phyloP scores from a whole-genome alignment of 2,113 vertebrate species.

The Bombycilla garrulus region DNA sequence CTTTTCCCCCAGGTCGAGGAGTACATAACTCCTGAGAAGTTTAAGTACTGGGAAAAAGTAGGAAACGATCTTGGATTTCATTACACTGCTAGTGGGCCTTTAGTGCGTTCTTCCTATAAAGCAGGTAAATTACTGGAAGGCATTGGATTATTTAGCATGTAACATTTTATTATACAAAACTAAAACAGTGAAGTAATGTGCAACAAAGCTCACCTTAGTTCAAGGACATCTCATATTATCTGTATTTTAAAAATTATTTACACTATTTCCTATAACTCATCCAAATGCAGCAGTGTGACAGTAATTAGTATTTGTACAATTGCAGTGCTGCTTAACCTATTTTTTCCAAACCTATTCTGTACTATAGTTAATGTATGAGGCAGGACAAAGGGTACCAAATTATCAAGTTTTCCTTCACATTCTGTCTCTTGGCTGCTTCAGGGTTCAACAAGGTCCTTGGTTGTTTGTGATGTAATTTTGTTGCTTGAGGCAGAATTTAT shows the following conservation, averaged over 20 bases:
- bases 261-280: neutral
- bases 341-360: neutral
- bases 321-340: neutral
- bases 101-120: constrained; percentile 98
- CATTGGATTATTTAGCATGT: neutral
- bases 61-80: constrained; percentile 91
- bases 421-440: neutral
- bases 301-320: neutral
- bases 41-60: constrained; percentile 92
- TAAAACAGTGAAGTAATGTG: neutral
- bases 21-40: constrained; percentile 92
- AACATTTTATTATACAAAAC: neutral
- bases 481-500: neutral
- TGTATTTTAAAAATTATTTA: neutral
- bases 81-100: constrained; percentile 94
- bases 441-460: neutral
- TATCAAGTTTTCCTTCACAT: neutral
- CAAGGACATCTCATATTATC: neutral
- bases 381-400: neutral
- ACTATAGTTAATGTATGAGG: neutral
- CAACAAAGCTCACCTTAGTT: neutral
- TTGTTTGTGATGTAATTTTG: neutral
- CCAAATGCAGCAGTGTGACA: neutral
- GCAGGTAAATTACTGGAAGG: constrained; percentile 79
- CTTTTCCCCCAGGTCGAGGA: constrained; percentile 87